phyloP scores from a whole-genome alignment of 2,113 vertebrate species.

The Caloenas nicobarica region DNA sequence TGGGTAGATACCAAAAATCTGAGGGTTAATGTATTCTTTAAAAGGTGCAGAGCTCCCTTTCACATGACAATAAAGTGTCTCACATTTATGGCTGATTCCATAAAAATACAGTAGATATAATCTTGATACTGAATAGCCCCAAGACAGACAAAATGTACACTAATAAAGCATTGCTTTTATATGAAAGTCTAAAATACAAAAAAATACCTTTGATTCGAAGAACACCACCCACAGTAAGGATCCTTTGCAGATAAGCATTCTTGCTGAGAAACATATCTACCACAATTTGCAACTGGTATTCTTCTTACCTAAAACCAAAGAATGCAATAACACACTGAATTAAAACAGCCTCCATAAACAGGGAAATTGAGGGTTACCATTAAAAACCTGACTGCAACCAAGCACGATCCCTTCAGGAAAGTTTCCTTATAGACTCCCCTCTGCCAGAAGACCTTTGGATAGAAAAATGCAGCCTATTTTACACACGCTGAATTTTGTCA shows the following conservation, averaged over 20 bases:
- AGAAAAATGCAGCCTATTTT: conserved; percentile 48
- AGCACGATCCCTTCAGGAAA: conserved; percentile 16
- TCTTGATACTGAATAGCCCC: not conserved
- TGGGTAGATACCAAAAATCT: not conserved
- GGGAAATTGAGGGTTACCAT: not conserved
- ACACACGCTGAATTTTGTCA: conserved; percentile 7
- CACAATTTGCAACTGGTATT: conserved; percentile 81
- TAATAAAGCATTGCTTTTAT: not conserved
- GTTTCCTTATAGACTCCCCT: conserved; percentile 31
- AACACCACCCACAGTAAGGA: conserved; percentile 91
- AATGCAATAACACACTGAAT: conserved; percentile 1
- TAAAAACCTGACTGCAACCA: conserved; percentile 9
- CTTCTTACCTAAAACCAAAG: conserved; percentile 81
- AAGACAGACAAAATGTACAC: not conserved
- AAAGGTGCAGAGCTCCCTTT: not conserved
- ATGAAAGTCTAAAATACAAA: not conserved
- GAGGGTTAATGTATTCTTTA: not conserved
- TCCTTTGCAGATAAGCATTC: conserved; percentile 85
- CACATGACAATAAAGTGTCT: not conserved
- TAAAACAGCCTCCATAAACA: not conserved
- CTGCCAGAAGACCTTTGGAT: conserved; percentile 58
- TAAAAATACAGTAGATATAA: not conserved
- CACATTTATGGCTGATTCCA: not conserved
- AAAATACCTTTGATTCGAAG: conserved; percentile 73
- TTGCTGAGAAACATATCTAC: conserved; percentile 61